Evolutionary conservation across 2,797 vertebrate species (phyloP), one percentile per base, ranked within the genome.

Genomic region (Agapornis canus): DNA sequence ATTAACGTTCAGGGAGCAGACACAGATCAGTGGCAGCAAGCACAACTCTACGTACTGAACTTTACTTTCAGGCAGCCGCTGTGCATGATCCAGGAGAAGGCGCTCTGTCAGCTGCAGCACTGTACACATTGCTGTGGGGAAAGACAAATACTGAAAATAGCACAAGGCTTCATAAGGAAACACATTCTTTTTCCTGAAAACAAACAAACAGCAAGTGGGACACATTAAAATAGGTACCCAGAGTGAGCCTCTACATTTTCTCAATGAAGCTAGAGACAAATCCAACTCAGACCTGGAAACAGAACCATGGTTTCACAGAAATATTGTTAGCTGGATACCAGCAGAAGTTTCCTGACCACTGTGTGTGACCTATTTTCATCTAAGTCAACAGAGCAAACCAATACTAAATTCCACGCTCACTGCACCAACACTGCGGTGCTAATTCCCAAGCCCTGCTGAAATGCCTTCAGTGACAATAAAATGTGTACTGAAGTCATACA

Each of bases 51-150:
- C 99, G 93, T 98, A 99, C 99, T 98, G 99, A 85, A 99, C 98
- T 98, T 98, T 99, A 97, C 95, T 98, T 97, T 98, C 97, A 72
- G 98, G 98, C 11, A 99, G 98, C 49, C 98, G 97, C 39, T 99
- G 99, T 1, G 97, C 97, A 2, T 99, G 99, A 52, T 99, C 99
- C 92, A 99, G 94, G 91, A 99, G 98, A 43, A 99, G 98, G 81
- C 99, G 98, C 93, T 99, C 99, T 37, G 98, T 98, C 95, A 99
- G 98, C 95, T 98, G 98, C 96, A 99, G 96, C 52, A 99, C 96
- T 0, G 99, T 99, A 89, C 98, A 98, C 96, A 99, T 97, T 40
- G 98, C 99, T 99, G 77, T 7, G 83, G 70, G 47, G 42, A 65
- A 59, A 83, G 39, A 83, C 43, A 94, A 82, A 89, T 22, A 70